These are phyloP conservation scores for Actenoides hombroni DNA, from an alignment of 2,113 vertebrate species.

Conservation along the genomic window DNA sequence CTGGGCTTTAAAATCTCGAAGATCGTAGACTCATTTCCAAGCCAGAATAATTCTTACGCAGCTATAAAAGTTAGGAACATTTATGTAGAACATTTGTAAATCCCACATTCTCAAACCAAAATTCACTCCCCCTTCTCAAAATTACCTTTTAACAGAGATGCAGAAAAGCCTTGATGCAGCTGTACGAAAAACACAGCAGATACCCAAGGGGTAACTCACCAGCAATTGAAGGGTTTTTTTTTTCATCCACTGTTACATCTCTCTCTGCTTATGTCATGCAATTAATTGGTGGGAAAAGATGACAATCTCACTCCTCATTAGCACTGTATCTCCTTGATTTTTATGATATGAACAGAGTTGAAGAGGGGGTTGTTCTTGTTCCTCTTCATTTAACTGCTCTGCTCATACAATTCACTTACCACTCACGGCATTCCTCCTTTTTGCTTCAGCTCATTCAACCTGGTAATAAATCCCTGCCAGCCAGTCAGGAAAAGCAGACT, in stretches of 20 bases:
- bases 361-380: background rate
- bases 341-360: background rate
- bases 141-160: background rate
- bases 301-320: background rate
- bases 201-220: background rate
- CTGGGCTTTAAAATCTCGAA: background rate
- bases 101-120: background rate
- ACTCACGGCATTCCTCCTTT: background rate
- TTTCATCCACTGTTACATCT: background rate
- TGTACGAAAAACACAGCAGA: background rate
- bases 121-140: background rate
- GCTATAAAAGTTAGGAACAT: background rate
- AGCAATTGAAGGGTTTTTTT: background rate
- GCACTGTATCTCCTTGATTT: background rate
- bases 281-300: background rate
- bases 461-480: background rate
- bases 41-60: background rate
- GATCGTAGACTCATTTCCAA: background rate
- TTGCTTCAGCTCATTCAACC: background rate
- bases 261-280: background rate
- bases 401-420: background rate
- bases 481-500: background rate
- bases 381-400: background rate
- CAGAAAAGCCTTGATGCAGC: background rate
- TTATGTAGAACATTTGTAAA: background rate